Evolutionary conservation across 2,888 invertebrate species (phyloP), one percentile per base, ranked within the genome.

Genomic region (Ophonus ardosiacus): DNA sequence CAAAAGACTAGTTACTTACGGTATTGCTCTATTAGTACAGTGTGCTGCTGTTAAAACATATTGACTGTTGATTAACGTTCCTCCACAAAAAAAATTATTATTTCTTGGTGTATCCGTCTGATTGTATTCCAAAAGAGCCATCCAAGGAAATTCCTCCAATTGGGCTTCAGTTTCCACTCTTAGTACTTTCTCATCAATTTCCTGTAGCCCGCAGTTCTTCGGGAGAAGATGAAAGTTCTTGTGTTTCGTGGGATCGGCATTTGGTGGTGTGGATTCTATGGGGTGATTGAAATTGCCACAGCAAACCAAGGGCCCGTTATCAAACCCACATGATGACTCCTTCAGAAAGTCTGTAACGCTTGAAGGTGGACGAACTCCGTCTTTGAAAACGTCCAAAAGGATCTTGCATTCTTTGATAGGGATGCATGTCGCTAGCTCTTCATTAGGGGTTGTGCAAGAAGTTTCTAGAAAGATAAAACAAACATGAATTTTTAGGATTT

Each of bases 321-420:
- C 90, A 87, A 93, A 93, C 0, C 93, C 94, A 86, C 94, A 94
- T 85, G 93, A 93, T 0, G 94, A 93, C 85, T 90, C 89, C 68
- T 91, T 90, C 24, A 94, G 89, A 87, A 92, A 93, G 31, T 51
- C 43, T 51, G 13, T 13, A 51, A 51, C 43, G 43, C 10, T 15
- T 15, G 59, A 1, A 7, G 87, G 85, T 84, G 90, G 88, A 78
- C 86, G 88, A 13, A 59, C 59, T 59, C 59, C 59, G 13, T 88
- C 90, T 3, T 91, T 88, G 0, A 92, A 88, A 0, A 92, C 92
- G 4, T 89, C 81, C 15, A 92, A 86, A 0, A 94, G 88, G 0
- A 87, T 68, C 7, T 88, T 88, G 86, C 94, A 94, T 0, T 92
- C 88, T 87, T 93, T 92, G 0, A 94, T 89, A 0, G 92, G 91